These are phyloP conservation scores for Donacobius atricapilla DNA, from an alignment of 2,113 vertebrate genomes.

Conservation along the genomic window DNA sequence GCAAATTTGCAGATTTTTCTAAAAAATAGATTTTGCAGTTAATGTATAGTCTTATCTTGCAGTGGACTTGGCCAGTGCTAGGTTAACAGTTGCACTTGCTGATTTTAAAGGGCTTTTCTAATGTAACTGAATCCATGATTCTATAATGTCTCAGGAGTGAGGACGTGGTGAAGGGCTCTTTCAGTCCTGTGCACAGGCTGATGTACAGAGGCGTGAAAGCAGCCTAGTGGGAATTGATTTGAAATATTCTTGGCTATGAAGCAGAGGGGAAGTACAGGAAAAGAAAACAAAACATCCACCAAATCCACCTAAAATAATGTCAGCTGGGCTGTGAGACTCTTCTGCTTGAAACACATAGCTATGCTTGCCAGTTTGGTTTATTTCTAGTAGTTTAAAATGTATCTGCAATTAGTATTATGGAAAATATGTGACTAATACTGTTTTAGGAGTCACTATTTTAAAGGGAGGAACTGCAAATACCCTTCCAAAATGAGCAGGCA, in stretches of 20 bases:
- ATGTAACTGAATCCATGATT: neutral
- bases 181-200: neutral
- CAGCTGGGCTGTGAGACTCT: neutral
- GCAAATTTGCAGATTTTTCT: neutral
- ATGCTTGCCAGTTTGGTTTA: fast-evolving
- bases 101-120: neutral
- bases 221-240: neutral
- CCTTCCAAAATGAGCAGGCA: neutral
- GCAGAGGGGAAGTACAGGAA: neutral
- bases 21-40: neutral
- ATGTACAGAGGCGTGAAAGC: neutral
- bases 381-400: neutral
- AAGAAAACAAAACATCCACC: neutral
- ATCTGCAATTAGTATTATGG: neutral
- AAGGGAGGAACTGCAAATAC: neutral
- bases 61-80: neutral
- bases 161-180: neutral
- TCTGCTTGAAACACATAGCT: neutral
- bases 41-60: neutral
- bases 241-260: neutral
- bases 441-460: neutral
- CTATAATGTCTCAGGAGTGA: neutral
- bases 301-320: neutral
- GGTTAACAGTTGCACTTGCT: neutral
- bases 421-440: neutral